Evolutionary conservation across 1,140 invertebrate genomes (phyloP).

Genomic region (Bombus sibiricus): DNA sequence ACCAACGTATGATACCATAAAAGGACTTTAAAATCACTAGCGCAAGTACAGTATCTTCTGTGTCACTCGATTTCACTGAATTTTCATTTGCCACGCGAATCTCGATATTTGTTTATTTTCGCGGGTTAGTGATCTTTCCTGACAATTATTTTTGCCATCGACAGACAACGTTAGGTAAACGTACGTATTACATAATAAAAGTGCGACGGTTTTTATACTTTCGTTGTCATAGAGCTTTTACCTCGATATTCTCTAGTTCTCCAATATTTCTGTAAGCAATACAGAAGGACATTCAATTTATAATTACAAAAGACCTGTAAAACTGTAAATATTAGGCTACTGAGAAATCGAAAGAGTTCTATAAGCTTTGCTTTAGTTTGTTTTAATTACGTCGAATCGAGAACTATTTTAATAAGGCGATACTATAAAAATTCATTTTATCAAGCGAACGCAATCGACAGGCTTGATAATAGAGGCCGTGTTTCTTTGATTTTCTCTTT

Average conservation of each 20-base stretch:
- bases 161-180: too few relatives aligned
- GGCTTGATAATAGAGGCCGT: conserved; percentile 22
- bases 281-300: not conserved
- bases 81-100: not conserved
- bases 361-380: not conserved
- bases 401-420: conserved; percentile 38
- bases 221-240: too few relatives aligned
- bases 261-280: too few relatives aligned
- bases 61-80: not conserved
- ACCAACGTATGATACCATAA: conserved; percentile 33
- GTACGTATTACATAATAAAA: too few relatives aligned
- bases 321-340: not conserved
- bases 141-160: too few relatives aligned
- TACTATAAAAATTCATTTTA: conserved; percentile 61
- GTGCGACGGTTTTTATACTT: too few relatives aligned
- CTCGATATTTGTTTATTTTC: too few relatives aligned
- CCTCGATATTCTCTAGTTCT: too few relatives aligned
- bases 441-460: conserved; percentile 17
- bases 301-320: not conserved
- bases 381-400: not conserved
- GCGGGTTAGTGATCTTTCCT: too few relatives aligned
- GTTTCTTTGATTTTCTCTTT: conserved; percentile 2
- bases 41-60: not conserved
- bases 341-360: not conserved
- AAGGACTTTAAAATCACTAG: conserved; percentile 43